Percentiles rank a stretch among this genome's conserved stretches.
Evolutionary conservation across 2,113 vertebrate species (phyloP).

Genomic region (Nematolebias whitei): DNA sequence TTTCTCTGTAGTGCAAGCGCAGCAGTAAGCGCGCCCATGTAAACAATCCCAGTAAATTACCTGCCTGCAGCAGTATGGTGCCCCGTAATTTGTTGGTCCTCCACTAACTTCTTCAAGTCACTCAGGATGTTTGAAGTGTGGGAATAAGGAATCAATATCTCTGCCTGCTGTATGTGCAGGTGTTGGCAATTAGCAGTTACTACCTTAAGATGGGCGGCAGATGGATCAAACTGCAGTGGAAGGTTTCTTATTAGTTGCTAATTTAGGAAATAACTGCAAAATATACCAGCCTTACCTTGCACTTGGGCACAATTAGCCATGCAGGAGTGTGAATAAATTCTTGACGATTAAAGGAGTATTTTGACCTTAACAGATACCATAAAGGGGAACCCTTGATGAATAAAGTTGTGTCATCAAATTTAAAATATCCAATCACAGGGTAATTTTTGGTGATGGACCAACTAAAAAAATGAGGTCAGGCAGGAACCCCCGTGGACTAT

Average conservation of each 20-base stretch:
- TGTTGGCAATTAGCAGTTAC: constrained; percentile 63
- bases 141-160: constrained; percentile 58
- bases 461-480: too few species aligned
- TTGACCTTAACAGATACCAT: not conserved
- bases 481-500: too few species aligned
- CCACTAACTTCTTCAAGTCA: constrained; percentile 36
- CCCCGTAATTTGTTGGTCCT: constrained; percentile 1
- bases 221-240: constrained; percentile 43
- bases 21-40: constrained; percentile 13
- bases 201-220: constrained; percentile 38
- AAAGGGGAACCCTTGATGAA: too few species aligned
- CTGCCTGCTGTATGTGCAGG: constrained; percentile 39
- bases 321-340: not conserved
- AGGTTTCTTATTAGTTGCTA: constrained; percentile 30
- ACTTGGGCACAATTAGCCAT: constrained; percentile 35
- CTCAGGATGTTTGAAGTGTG: constrained; percentile 52
- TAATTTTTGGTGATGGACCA: too few species aligned
- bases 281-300: constrained; percentile 18
- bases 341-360: not conserved
- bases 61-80: not conserved
- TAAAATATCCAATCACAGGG: not conserved
- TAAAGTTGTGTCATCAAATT: not conserved
- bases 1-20: constrained; percentile 11
- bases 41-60: constrained; percentile 14
- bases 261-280: constrained; percentile 56